phyloP scores from a whole-genome alignment of 2,113 vertebrate species.

The Prietella phreatophila region DNA sequence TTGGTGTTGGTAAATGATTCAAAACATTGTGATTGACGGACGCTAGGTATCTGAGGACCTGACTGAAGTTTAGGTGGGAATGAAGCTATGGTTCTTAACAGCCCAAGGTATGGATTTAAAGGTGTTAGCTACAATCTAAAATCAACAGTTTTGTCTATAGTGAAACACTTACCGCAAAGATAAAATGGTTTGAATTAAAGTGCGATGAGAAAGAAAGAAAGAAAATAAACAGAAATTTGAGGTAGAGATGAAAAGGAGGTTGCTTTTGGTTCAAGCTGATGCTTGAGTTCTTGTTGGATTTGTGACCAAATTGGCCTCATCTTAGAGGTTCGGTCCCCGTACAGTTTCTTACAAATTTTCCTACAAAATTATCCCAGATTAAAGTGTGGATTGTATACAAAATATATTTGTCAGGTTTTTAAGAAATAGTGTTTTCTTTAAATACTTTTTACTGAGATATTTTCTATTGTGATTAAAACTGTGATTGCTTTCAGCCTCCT shows the following conservation, averaged over 20 bases:
- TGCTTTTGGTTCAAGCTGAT: conserved; percentile 6
- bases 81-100: too few relatives aligned
- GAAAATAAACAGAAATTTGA: background rate
- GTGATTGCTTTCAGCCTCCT: background rate
- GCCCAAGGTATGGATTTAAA: background rate
- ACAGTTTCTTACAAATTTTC: background rate
- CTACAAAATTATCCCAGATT: background rate
- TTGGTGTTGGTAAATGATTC: background rate
- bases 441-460: background rate
- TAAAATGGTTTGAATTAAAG: conserved; percentile 35
- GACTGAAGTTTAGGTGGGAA: background rate
- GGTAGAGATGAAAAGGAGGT: background rate
- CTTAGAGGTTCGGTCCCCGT: background rate
- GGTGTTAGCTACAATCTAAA: background rate
- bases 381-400: background rate
- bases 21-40: background rate
- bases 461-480: background rate
- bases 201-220: background rate
- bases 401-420: background rate
- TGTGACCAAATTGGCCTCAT: conserved; percentile 1
- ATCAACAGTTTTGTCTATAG: background rate
- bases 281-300: conserved; percentile 1
- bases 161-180: background rate
- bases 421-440: background rate
- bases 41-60: background rate